phyloP scores from a whole-genome alignment of 1,140 invertebrate genomes.

The Papilio xuthus region DNA sequence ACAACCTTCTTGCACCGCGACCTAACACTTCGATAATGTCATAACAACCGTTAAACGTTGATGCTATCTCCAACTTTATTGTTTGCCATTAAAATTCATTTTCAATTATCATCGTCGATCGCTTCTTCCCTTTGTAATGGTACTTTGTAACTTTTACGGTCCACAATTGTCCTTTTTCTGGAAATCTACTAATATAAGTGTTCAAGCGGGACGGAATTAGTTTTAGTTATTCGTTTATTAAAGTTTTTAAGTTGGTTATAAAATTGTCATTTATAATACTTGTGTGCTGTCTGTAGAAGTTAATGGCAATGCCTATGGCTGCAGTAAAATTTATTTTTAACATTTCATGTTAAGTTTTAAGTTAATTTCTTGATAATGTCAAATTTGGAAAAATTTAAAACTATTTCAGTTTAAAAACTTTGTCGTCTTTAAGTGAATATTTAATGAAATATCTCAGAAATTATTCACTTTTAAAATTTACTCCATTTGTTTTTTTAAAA shows the following conservation, averaged over 20 bases:
- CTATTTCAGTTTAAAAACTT: conserved; percentile 5
- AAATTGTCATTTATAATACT: conserved; percentile 36
- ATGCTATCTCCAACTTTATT: conserved; percentile 60
- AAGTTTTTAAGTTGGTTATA: conserved; percentile 50
- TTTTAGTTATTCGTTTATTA: conserved; percentile 69
- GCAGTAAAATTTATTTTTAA: conserved; percentile 29
- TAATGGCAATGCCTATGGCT: conserved; percentile 37
- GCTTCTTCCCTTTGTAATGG: conserved; percentile 41
- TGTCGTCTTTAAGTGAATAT: not conserved
- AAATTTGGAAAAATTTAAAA: not conserved
- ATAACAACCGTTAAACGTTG: conserved; percentile 61
- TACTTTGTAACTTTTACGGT: conserved; percentile 53
- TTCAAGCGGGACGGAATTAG: conserved; percentile 65
- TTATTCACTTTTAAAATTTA: not conserved
- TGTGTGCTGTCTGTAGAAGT: conserved; percentile 27
- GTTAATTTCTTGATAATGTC: not conserved
- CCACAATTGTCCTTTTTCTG: conserved; percentile 71
- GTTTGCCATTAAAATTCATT: conserved; percentile 64
- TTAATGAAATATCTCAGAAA: not conserved
- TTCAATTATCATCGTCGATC: conserved; percentile 55
- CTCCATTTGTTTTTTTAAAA: too few relatives aligned
- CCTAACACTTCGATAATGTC: conserved; percentile 60
- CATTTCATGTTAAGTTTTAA: conserved; percentile 16
- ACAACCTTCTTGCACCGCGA: conserved; percentile 63
- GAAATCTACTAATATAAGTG: conserved; percentile 63